A percentile compares a stretch with the other conserved stretches of the same genome.
Evolutionary conservation across 1,140 invertebrate genomes (phyloP).

Genomic region (Prorops nasuta): DNA sequence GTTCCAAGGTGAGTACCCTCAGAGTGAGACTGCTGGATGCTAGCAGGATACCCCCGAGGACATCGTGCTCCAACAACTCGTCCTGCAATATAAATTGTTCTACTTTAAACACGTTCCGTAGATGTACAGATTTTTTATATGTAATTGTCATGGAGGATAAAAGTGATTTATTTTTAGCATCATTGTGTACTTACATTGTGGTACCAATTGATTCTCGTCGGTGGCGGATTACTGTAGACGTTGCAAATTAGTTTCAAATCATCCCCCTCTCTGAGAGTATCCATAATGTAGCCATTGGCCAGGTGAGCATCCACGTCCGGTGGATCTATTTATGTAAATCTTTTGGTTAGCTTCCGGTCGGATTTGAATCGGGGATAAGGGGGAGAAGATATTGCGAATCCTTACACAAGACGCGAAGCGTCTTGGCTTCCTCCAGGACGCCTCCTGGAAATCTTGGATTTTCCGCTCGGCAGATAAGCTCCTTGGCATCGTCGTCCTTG

Average conservation of each 20-base stretch:
- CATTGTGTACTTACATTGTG: slow-evolving; percentile 57
- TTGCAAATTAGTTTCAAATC: slow-evolving; percentile 61
- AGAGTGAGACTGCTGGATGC: slow-evolving; percentile 50
- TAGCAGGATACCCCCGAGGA: slow-evolving; percentile 28
- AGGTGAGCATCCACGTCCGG: slow-evolving; percentile 44
- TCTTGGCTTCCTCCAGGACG: slow-evolving; percentile 73
- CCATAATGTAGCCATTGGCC: slow-evolving; percentile 44
- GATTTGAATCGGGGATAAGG: too few relatives aligned
- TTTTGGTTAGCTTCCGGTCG: too few relatives aligned
- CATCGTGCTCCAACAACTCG: slow-evolving; percentile 28
- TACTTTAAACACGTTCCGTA: background rate
- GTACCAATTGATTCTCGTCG: slow-evolving; percentile 59
- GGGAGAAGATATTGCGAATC: too few relatives aligned
- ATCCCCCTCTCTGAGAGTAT: slow-evolving; percentile 59
- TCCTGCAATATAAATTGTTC: slow-evolving; percentile 37
- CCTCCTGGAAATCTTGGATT: slow-evolving; percentile 84
- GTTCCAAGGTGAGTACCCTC: slow-evolving; percentile 49
- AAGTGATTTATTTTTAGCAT: background rate
- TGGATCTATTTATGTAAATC: too few relatives aligned
- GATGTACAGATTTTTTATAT: background rate
- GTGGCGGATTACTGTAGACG: slow-evolving; percentile 58
- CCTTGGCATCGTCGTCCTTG: slow-evolving; percentile 77
- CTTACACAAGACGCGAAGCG: slow-evolving; percentile 81
- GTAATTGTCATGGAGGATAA: background rate
- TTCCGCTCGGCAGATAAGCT: slow-evolving; percentile 82